Evolutionary conservation across 1,140 invertebrate genomes (phyloP).

Genomic region (Zaprionus africanus): DNA sequence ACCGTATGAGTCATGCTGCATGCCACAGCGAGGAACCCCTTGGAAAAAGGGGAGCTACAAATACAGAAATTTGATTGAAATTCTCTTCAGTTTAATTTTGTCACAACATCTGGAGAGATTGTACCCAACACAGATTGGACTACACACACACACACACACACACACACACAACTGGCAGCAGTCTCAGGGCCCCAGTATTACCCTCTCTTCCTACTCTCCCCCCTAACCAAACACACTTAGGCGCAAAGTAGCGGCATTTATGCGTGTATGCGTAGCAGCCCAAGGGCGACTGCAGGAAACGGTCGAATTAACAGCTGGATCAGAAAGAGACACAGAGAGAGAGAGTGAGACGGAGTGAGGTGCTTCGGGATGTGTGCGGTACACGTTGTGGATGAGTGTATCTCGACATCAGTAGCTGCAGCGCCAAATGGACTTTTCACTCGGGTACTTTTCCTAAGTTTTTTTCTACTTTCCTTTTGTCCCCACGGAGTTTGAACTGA

Average conservation of each 20-base stretch:
- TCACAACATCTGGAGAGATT: conserved; percentile 9
- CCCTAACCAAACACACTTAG: conserved; percentile 56
- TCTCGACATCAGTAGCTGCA: not conserved
- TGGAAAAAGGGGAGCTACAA: not conserved
- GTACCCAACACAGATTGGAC: not conserved
- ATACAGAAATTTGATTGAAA: not conserved
- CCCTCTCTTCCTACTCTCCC: not conserved
- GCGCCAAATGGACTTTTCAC: not conserved
- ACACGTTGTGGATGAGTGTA: not conserved
- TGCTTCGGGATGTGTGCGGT: not conserved
- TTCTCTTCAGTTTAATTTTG: conserved; percentile 5
- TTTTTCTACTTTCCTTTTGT: not conserved
- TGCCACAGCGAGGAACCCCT: not conserved
- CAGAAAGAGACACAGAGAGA: not conserved
- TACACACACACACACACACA: not conserved
- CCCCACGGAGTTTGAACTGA: not conserved
- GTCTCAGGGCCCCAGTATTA: not conserved
- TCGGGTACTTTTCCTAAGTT: not conserved
- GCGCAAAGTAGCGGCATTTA: conserved; percentile 70
- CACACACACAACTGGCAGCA: not conserved
- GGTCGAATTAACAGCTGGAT: conserved; percentile 31
- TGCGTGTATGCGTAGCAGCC: conserved; percentile 59
- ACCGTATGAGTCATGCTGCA: not conserved
- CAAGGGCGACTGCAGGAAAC: conserved; percentile 4
- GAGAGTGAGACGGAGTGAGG: not conserved